Conservation (phyloP, 2,113 vertebrate species). For the Burhinus bistriatus region DNA sequence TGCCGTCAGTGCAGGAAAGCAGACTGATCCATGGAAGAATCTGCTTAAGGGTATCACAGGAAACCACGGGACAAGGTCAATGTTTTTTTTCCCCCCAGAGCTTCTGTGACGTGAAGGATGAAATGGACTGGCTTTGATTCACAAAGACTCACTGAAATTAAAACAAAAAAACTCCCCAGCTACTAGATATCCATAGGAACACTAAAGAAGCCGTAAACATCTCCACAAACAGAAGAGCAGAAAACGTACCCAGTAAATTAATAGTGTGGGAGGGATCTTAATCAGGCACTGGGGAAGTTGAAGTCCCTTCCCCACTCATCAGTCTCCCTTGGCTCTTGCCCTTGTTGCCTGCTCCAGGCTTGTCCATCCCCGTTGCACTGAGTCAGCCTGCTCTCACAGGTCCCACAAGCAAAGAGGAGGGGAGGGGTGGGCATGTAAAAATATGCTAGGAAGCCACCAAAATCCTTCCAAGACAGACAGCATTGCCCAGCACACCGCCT, state of each 20-base stretch:
- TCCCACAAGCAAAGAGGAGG: neutral
- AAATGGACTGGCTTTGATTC: neutral
- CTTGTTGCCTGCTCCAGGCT: neutral
- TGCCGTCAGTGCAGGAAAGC: neutral
- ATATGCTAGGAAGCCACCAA: neutral
- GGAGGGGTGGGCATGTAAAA: no score
- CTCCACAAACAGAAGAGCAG: neutral
- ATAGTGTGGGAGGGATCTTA: neutral
- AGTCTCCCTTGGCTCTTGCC: accelerated
- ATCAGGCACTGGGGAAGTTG: neutral
- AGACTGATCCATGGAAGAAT: neutral
- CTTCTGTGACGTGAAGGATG: neutral
- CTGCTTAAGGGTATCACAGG: neutral
- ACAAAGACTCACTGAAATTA: neutral
- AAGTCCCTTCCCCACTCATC: accelerated
- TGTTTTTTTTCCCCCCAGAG: neutral
- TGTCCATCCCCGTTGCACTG: accelerated
- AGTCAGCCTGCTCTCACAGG: neutral
- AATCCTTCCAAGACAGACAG: neutral
- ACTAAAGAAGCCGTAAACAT: neutral
- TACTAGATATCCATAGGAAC: neutral
- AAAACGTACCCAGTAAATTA: neutral
- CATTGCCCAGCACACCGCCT: neutral
- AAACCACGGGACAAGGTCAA: neutral
- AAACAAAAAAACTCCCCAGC: neutral